Base-by-base conservation (phyloP, 2,888 invertebrate species). In the Zhengitettix transpicula region DNA sequence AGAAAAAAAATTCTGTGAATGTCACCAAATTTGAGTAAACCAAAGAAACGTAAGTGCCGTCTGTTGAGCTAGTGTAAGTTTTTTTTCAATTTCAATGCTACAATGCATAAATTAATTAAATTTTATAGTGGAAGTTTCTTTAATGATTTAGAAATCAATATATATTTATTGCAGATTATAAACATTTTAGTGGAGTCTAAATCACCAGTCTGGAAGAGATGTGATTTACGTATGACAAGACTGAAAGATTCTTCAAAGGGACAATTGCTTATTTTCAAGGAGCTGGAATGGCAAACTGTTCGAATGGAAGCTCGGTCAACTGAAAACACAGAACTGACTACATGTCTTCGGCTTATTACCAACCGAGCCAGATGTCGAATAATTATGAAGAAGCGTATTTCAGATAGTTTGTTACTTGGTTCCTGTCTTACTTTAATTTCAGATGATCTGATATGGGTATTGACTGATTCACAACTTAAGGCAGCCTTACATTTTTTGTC, bases 281-380 rank as follows among this genome's bases (percentile, higher is more conserved):
- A 94, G 76, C 76, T 98, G 59, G 89, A 91, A 71, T 99, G 99
- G 98, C 96, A 98, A 75, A 92, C 93, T 57, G 85, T 98, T 17
- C 81, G 96, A 64, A 89, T 98, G 69, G 97, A 98, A 75, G 97
- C 97, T 12, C 88, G 85, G 69, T 90, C 92, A 61, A 85, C 85
- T 56, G 80, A 81, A 69, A 85, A 86, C 70, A 78, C 78, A 67
- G 81, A 82, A 63, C 75, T 93, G 58, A 93, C 95, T 0, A 98
- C 99, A 0, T 28, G 28, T 28, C 76, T 99, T 55, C 78, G 97
- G 63, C 78, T 99, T 64, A 80, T 99, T 40, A 89, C 97, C 17
- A 96, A 96, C 74, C 92, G 91, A 72, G 93, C 96, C 51, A 85
- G 88, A 71, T 94, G 97, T 73, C 81, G 96, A 61, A 93, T 99